These are phyloP conservation scores for Luehdorfia chinensis DNA, from an alignment of 1,140 invertebrate genomes.

Conservation along the genomic window DNA sequence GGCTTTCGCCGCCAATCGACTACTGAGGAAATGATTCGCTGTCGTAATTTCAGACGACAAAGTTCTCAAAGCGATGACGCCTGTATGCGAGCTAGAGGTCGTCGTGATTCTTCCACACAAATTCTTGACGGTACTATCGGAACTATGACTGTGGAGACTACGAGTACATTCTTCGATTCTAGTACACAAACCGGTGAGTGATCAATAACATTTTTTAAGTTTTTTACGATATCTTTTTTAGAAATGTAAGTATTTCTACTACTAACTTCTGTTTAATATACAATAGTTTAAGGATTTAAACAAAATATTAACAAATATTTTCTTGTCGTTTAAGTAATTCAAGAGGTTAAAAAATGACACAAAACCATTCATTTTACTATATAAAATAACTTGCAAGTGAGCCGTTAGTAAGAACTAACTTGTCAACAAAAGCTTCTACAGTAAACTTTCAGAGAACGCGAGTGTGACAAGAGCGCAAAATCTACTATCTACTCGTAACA, in stretches of 20 bases:
- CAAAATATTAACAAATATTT: too few relatives aligned
- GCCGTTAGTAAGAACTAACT: too few relatives aligned
- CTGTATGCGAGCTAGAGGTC: slow-evolving; percentile 84
- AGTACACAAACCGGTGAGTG: slow-evolving; percentile 93
- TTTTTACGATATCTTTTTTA: not conserved
- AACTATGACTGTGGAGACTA: slow-evolving; percentile 94
- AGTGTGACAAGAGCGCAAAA: slow-evolving; percentile 41
- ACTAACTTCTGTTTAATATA: too few relatives aligned
- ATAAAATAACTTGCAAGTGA: too few relatives aligned
- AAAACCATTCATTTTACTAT: too few relatives aligned
- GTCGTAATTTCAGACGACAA: slow-evolving; percentile 90
- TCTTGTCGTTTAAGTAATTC: too few relatives aligned
- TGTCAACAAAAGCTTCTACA: slow-evolving; percentile 7
- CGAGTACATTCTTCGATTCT: slow-evolving; percentile 94
- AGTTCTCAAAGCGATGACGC: slow-evolving; percentile 89
- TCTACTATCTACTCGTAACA: slow-evolving; percentile 29
- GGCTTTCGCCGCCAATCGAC: slow-evolving; percentile 93
- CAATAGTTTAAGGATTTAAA: too few relatives aligned
- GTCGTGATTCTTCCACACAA: slow-evolving; percentile 91
- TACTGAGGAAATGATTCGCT: slow-evolving; percentile 94
- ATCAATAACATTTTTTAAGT: too few relatives aligned
- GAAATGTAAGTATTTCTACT: not conserved
- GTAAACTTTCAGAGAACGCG: slow-evolving; percentile 32
- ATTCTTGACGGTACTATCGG: slow-evolving; percentile 94
- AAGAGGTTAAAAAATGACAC: too few relatives aligned